Base-by-base conservation (phyloP, 2,113 vertebrate genomes). In the Syrmaticus mikado region DNA sequence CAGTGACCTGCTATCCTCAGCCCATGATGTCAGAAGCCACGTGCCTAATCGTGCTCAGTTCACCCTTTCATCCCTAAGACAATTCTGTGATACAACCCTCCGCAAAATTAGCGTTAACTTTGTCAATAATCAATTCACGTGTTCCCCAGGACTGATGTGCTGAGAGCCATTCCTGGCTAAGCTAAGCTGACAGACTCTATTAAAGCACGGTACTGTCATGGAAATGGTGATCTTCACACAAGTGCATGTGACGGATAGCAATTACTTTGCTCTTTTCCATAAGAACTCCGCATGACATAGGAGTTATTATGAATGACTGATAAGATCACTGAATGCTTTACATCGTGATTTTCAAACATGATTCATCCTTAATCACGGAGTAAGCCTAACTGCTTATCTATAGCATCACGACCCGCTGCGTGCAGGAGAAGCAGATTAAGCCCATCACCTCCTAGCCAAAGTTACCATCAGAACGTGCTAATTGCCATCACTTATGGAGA, bases 161-260 rank as follows among this genome's bases (percentile, higher is more conserved):
- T 92, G 85, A 41, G 85, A 96, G 94, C 72, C 86, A 79, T 18
- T 70, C 83, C 10, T 14, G 72, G 58, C 87, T 82, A 92, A 94
- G 52, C 68, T 46, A 28, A 96, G 78, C 62, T 87, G 95, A 94
- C 91, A 96, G 89, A 91, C 90, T 82, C 83, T 82, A 77, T 94
- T 89, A 93, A 85, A 89, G 77, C 38, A 5, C 27, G 28, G 41
- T 41, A 71, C 92, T 87, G 89, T 88, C 86, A 48, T 45, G 88
- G 89, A 94, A 95, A 94, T 67, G 40, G 90, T 89, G 90, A 89
- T 94, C 77, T 92, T 86, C 96, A 90, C 94, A 75, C 70, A 89
- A 87, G 48, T 48, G 43, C 77, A 61, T 43, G 52, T 86, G 87
- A 71, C n/a, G 21, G 92, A 73, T 62, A 88, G 64, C 85, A 95